Base-by-base conservation (phyloP, 2,888 invertebrate species). In the Calameuta idolon region DNA sequence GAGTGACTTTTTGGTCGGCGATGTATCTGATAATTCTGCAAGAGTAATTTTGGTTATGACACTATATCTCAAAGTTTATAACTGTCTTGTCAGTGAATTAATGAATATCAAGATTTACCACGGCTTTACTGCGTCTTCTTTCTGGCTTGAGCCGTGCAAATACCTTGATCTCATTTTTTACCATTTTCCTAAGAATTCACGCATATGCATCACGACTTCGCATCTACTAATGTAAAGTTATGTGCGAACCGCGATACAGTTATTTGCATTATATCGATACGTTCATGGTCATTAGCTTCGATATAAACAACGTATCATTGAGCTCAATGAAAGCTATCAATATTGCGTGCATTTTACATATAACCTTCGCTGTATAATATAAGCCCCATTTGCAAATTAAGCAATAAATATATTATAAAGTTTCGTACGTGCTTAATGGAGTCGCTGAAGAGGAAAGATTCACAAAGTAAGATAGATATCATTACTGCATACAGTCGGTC, bases 101-200 rank as follows among this genome's bases (percentile, higher is more conserved):
- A 55, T 55, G 0, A 55, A 23, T 55, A 23, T 55, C 4, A 34
- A 40, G 30, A 74, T 81, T 23, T 79, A 87, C 87, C 84, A 81
- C 55, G 12, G 73, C 9, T 35, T 69, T 73, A 69, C 80, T 83
- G 37, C 79, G 75, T 37, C 77, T 79, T 35, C 76, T 79, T 75
- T 85, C 85, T 23, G 86, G 88, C 82, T 90, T 92, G n/a, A 92
- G 76, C 79, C 92, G 88, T 4, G 92, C 92, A 80, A 89, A 92
- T 9, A 92, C 91, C 88, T 91, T 92, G 78, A 92, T 92, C 33
- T 89, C 84, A 82, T 92, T 92, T 81, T 89, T 90, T 34, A 91
- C 91, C 92, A 92, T 92, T 80, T 83, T 86, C 33, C 33, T 34
- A 31, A 34, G 33, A 33, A 71, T 31, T 71, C 30, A 33, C 71